Evolutionary conservation across 2,113 vertebrate species (phyloP).

Genomic region (Chelonoidis abingdonii): DNA sequence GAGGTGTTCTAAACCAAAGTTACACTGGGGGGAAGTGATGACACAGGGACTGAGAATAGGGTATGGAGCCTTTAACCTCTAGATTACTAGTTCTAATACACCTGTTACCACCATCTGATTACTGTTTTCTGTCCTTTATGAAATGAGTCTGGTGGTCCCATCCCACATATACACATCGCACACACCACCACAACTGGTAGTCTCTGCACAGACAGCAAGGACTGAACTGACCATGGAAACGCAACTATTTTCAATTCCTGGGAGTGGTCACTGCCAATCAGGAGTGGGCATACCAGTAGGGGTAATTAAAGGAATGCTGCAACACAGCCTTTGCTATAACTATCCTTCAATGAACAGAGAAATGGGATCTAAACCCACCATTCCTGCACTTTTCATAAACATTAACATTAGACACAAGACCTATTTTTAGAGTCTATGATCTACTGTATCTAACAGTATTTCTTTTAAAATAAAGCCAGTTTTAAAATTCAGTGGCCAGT

Average conservation of each 20-base stretch:
- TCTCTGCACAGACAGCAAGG: neutral
- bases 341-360: neutral
- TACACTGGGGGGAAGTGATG: neutral
- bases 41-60: neutral
- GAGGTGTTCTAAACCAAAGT: neutral
- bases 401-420: accelerated
- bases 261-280: neutral
- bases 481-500: neutral
- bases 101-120: neutral
- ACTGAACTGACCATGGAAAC: neutral
- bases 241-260: neutral
- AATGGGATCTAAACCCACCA: neutral
- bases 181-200: neutral
- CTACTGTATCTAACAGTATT: neutral
- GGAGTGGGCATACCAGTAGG: neutral
- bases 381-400: neutral
- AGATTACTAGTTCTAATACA: neutral
- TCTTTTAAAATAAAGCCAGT: neutral
- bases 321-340: neutral
- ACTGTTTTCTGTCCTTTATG: neutral
- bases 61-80: neutral
- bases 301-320: neutral
- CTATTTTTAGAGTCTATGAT: neutral
- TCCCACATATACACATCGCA: neutral
- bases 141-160: neutral